Base-by-base conservation (phyloP, 2,113 vertebrate species). In the Caloenas nicobarica region DNA sequence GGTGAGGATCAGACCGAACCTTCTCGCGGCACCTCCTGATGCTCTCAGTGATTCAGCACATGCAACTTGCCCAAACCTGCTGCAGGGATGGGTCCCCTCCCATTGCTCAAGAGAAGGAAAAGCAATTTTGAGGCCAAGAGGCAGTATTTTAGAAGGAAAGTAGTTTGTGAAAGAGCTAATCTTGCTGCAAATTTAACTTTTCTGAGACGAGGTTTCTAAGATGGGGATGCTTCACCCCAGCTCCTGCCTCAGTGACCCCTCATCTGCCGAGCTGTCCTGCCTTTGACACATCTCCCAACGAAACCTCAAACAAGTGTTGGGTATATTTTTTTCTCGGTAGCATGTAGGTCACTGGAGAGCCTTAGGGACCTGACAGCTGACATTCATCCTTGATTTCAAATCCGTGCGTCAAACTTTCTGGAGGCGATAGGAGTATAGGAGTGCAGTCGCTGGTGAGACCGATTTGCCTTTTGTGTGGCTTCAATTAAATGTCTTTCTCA, bases 261-360 rank as follows among this genome's bases (percentile, higher is more conserved):
- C 2, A 38, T 78, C 19, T 72, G 33, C 68, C 1, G 2, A 60
- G 29, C 74, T 0, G 0, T 65, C 57, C 79, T 68, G 33, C 58
- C 62, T 62, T 62, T 62, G 48, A 64, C 88, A 21, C 90, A 81
- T 42, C 66, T 85, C 31, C 83, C 40, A 74, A 0, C 4, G 0
- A 77, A 74, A 13, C 51, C 40, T 89, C 79, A 26, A 51, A 46
- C 58, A 66, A 91, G 56, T 10, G 34, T 51, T 62, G 85, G 23
- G n/a, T 73, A n/a, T 3, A 18, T 83, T 53, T 79, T 74, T 57
- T 31, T 2, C 57, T 88, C 1, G 5, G 80, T 64, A 77, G 74
- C 91, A 95, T 91, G 70, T 94, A 92, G 94, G 93, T 96, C 88
- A 86, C 33, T 48, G 84, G 81, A 88, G 91, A 92, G 95, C 95